phyloP scores from a whole-genome alignment of 2,113 vertebrate species.

The Vireo altiloquus region DNA sequence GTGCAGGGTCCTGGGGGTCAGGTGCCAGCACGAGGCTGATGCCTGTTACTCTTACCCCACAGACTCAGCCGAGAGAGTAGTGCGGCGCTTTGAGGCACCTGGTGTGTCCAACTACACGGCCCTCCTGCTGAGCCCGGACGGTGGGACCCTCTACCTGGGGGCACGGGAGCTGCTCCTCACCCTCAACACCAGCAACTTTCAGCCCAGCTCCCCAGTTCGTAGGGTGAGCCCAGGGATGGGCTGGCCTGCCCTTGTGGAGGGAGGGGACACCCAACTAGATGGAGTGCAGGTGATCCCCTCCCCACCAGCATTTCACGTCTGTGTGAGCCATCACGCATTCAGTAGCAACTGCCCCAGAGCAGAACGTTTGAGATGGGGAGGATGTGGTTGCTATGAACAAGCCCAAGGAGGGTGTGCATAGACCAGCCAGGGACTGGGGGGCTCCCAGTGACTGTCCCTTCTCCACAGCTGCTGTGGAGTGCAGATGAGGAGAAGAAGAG shows the following conservation, averaged over 20 bases:
- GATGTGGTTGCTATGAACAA: accelerated
- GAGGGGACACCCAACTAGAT: not conserved
- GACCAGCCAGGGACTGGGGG: accelerated
- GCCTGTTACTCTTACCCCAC: not conserved
- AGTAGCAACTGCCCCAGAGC: not conserved
- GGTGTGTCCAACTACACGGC: constrained; percentile 83
- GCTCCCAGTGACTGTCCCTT: not conserved
- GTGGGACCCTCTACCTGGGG: constrained; percentile 82
- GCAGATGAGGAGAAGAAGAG: constrained; percentile 85
- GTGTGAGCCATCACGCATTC: accelerated
- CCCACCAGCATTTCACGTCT: accelerated
- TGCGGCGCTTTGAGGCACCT: constrained; percentile 74
- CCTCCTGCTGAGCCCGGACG: constrained; percentile 84
- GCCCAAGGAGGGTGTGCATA: not conserved
- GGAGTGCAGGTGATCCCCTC: not conserved
- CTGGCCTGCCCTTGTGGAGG: not conserved
- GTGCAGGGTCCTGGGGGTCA: accelerated
- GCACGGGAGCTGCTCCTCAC: constrained; percentile 85
- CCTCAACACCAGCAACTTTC: constrained; percentile 74
- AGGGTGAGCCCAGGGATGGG: constrained; percentile 71
- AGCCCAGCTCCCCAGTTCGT: constrained; percentile 50
- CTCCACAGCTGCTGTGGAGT: constrained; percentile 82
- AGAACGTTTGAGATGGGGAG: not conserved
- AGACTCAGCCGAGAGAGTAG: constrained; percentile 73
- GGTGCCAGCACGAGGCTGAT: not conserved